Base-by-base conservation (phyloP, 2,888 invertebrate genomes). In the Leptodirus hochenwartii region DNA sequence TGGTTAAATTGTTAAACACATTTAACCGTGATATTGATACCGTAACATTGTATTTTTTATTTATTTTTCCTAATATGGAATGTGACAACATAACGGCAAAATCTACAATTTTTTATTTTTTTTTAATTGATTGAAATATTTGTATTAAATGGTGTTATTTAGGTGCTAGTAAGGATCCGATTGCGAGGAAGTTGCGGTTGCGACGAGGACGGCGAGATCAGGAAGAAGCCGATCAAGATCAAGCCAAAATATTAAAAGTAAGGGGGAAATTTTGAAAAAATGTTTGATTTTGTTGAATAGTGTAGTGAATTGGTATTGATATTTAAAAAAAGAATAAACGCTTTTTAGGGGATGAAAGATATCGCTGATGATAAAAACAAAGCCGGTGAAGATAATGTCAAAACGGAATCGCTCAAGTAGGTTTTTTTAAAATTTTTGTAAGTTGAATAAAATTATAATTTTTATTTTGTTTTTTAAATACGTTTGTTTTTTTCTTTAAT, bases 151-250 rank as follows among this genome's bases (percentile, higher is more conserved):
- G 12, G 3, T 26, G 5, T 8, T 27, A 42, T 50, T 33, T 47
- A 61, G 68, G 64, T 41, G 64, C 69, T 17, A 66, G 67, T 42
- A 82, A 80, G 47, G 96, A 98, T 61, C 88, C 95, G 3, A 84
- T 93, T 41, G 93, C 95, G 1, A 69, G 96, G 16, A 93, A 93
- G 59, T 69, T 93, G 57, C 71, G 93, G 4, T 56, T 93, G 15
- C 67, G 91, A 22, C 69, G 85, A 38, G 77, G 87, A 0, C 64
- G 77, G 15, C 66, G 84, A 46, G 66, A 81, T 55, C 71, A 81
- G 39, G 73, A 73, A 41, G 78, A 69, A 47, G 87, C 80, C 35
- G 84, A 85, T 42, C 79, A 80, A 41, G 81, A 79, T 51, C 79
- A 81, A 54, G 80, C 79, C 1, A 82, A 90, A 56, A 88, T 90